A percentile compares a stretch with the other conserved stretches of the same genome.
Evolutionary conservation across 2,797 vertebrate genomes (phyloP).

Genomic region (Gadopsis bispinosus): DNA sequence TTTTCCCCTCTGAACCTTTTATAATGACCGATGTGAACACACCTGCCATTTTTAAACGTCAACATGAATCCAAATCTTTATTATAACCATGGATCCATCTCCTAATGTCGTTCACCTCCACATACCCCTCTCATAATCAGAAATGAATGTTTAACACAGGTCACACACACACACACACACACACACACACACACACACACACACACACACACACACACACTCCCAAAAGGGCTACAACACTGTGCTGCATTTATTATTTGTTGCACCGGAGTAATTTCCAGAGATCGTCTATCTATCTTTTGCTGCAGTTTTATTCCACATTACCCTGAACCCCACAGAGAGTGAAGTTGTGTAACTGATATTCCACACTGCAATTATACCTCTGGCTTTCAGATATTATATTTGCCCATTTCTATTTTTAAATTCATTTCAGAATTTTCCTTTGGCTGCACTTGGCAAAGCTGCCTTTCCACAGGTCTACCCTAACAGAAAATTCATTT

Average conservation of each 20-base stretch:
- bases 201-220: background rate
- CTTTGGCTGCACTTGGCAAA: conserved; percentile 67
- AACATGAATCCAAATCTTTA: conserved; percentile 16
- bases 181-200: background rate
- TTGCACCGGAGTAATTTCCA: conserved; percentile 64
- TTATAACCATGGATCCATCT: conserved; percentile 23
- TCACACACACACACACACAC: background rate
- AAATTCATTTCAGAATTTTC: conserved; percentile 68
- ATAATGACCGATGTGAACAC: conserved; percentile 42
- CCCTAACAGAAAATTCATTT: conserved; percentile 67
- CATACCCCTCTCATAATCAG: conserved; percentile 23
- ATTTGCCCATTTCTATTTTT: conserved; percentile 76
- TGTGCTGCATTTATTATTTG: conserved; percentile 49
- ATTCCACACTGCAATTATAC: conserved; percentile 79
- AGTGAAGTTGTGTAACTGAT: conserved; percentile 76
- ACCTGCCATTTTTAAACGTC: conserved; percentile 48
- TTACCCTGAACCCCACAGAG: conserved; percentile 68
- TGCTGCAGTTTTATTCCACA: conserved; percentile 74
- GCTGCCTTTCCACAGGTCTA: conserved; percentile 64
- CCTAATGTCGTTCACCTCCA: conserved; percentile 4
- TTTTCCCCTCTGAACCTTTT: conserved; percentile 42
- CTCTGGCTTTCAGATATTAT: conserved; percentile 68
- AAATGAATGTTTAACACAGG: conserved; percentile 11
- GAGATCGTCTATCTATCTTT: conserved; percentile 51
- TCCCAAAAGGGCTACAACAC: conserved; percentile 7